Evolutionary conservation across 2,888 invertebrate species (phyloP).

Genomic region (Pecten maximus): DNA sequence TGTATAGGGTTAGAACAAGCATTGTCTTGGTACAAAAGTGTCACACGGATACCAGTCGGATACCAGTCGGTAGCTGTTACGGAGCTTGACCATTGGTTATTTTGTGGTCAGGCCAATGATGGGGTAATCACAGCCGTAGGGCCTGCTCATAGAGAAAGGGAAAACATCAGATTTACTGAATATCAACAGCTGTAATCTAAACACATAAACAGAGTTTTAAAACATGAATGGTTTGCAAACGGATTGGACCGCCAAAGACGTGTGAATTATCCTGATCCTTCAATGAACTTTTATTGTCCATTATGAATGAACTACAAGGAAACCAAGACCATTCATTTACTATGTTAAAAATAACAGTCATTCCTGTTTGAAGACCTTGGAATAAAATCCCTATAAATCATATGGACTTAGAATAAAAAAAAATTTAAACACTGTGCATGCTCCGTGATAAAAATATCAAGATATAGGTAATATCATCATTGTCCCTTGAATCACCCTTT

Average conservation of each 20-base stretch:
- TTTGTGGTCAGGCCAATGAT: conserved; percentile 8
- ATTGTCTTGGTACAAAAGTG: neutral
- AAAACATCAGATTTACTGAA: neutral
- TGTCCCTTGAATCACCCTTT: no score
- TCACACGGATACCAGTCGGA: neutral
- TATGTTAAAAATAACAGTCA: no score
- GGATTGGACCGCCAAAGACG: neutral
- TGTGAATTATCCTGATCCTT: neutral
- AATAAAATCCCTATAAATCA: no score
- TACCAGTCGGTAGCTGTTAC: neutral
- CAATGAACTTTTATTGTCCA: neutral
- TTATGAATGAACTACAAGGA: neutral
- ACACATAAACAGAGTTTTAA: neutral
- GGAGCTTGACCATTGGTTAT: conserved; percentile 13
- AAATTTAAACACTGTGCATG: no score
- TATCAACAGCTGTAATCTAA: neutral
- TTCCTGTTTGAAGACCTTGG: no score
- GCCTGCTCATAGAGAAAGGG: neutral
- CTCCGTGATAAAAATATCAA: no score
- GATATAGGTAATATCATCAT: no score
- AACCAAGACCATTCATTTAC: neutral
- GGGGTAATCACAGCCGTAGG: neutral
- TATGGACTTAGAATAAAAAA: no score
- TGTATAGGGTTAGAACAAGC: neutral
- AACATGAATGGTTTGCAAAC: neutral